Conservation (phyloP, 2,888 invertebrate genomes). For the Fragum fragum region DNA sequence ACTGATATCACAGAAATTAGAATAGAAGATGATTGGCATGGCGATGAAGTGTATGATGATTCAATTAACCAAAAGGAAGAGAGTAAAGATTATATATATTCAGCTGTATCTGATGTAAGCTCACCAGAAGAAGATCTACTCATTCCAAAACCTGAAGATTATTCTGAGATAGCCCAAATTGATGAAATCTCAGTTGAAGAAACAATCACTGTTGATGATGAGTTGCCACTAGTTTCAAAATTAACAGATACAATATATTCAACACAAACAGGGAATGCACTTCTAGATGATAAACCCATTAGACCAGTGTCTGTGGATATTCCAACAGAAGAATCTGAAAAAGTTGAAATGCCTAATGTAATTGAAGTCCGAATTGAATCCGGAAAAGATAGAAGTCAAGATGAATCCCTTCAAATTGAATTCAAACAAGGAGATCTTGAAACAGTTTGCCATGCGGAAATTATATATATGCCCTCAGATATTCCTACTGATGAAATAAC, state of each 20-base stretch:
- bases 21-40: too few species aligned
- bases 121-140: too few species aligned
- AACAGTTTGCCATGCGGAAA: neutral
- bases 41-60: too few species aligned
- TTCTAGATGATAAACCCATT: neutral
- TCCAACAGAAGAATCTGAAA: conserved; percentile 5
- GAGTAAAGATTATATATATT: too few species aligned
- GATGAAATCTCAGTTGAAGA: conserved; percentile 42
- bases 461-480: neutral
- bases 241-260: conserved; percentile 12
- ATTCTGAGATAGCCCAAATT: neutral
- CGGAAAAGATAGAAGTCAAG: neutral
- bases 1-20: too few species aligned
- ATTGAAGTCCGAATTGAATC: neutral
- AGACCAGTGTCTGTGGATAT: neutral
- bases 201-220: too few species aligned
- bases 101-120: too few species aligned
- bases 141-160: conserved; percentile 18
- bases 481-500: neutral
- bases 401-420: neutral
- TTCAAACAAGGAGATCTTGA: neutral
- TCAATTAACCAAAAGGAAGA: too few species aligned
- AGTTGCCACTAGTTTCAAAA: neutral
- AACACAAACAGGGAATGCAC: too few species aligned
- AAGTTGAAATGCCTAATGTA: neutral